phyloP scores from a whole-genome alignment of 2,888 invertebrate genomes.

The Tiphia femorata region DNA sequence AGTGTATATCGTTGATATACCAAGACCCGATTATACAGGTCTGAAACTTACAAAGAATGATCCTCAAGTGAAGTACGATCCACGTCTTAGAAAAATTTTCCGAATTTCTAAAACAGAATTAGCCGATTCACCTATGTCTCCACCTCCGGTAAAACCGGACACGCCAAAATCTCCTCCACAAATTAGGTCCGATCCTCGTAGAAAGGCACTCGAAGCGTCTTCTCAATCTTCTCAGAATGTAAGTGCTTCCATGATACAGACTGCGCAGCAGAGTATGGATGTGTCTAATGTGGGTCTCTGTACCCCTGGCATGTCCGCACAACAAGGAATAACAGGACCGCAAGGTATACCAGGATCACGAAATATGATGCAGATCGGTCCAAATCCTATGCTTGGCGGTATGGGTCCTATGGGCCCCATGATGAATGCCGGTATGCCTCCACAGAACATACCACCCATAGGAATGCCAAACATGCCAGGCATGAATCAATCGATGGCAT shows the following conservation, averaged over 20 bases:
- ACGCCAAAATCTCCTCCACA: slow-evolving; percentile 67
- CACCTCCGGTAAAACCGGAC: slow-evolving; percentile 66
- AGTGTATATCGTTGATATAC: slow-evolving; percentile 75
- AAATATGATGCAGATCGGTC: slow-evolving; percentile 53
- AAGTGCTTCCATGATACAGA: slow-evolving; percentile 47
- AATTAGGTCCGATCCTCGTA: slow-evolving; percentile 60
- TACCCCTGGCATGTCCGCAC: slow-evolving; percentile 29
- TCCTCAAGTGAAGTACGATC: slow-evolving; percentile 80
- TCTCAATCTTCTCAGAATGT: slow-evolving; percentile 35
- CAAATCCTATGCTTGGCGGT: slow-evolving; percentile 53
- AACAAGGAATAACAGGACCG: slow-evolving; percentile 34
- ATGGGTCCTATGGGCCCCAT: slow-evolving; percentile 57
- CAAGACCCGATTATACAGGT: slow-evolving; percentile 82
- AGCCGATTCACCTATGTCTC: slow-evolving; percentile 74
- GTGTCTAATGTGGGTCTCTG: slow-evolving; percentile 48
- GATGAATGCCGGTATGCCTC: slow-evolving; percentile 54
- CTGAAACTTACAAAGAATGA: slow-evolving; percentile 79
- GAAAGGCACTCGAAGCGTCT: slow-evolving; percentile 60
- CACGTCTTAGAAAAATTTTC: slow-evolving; percentile 82
- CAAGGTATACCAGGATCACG: slow-evolving; percentile 24
- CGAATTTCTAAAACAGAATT: slow-evolving; percentile 75
- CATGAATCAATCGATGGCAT: slow-evolving; percentile 35
- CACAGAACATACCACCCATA: slow-evolving; percentile 70
- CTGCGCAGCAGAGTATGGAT: slow-evolving; percentile 38
- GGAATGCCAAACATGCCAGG: slow-evolving; percentile 71